Base-by-base conservation (phyloP, 2,888 invertebrate genomes). In the Linhomoeus sp. region DNA sequence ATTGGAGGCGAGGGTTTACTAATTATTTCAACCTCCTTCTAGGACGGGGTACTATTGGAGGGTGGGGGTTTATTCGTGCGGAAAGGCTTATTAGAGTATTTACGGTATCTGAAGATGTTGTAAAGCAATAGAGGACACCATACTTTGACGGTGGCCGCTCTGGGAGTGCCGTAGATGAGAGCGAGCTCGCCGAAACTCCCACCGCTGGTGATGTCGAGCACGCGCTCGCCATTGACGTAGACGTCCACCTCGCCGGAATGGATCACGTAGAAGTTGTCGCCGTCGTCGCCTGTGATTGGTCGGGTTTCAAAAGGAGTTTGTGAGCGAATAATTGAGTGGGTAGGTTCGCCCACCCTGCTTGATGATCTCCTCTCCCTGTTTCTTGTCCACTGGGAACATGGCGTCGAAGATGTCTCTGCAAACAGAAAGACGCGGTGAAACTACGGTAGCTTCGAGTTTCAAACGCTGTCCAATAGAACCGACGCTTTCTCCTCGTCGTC, bases 141-240 rank as follows among this genome's bases (percentile, higher is more conserved):
- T n/a, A 67, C 67, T 59, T 87, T 83, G 47, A 99, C 92, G 0
- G 97, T 94, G 46, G 97, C 97, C n/a, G 94, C 94, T 55, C 97
- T 76, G 15, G 90, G 94, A 22, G 92, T 94, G 43, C 94, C 94
- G 69, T 97, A 94, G 64, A 99, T 97, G 50, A 99, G 76, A 36
- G 97, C 97, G 65, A 97, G 73, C 68, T 97, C 97, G 45, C 97
- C 97, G 69, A 97, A 97, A 67, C 90, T 90, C 47, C 94, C 92
- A 40, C 90, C 92, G 63, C 94, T 92, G 44, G 85, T 80, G 61
- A 99, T 90, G 49, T 84, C 83, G 48, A 86, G 85, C 52, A 90
- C 88, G 62, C 81, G 75, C 66, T 70, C 67, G 48, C 63, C 63
- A 58, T 72, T 71, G 33, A 72, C 70, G 58, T 54, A 66, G 39